Conservation (phyloP, 2,113 vertebrate genomes). For the Siniperca knerii region DNA sequence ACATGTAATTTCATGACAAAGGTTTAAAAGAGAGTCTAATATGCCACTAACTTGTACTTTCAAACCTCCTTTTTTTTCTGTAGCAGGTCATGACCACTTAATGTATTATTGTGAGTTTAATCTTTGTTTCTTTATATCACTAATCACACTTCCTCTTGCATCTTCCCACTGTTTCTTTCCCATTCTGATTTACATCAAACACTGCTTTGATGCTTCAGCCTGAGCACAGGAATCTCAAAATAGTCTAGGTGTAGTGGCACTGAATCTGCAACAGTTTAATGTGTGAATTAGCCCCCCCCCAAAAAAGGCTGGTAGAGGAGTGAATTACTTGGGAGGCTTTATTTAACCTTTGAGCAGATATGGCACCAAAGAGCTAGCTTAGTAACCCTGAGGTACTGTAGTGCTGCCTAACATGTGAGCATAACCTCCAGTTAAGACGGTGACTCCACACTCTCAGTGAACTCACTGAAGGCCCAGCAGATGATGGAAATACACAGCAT, state of each 20-base stretch:
- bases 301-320: slow-evolving; percentile 13
- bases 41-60: background rate
- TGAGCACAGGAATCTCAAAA: slow-evolving; percentile 38
- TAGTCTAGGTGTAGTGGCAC: slow-evolving; percentile 30
- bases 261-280: slow-evolving; percentile 47
- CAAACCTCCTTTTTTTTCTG: background rate
- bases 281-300: slow-evolving; percentile 46
- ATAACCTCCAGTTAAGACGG: slow-evolving; percentile 59
- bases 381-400: slow-evolving; percentile 50
- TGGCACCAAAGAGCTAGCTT: slow-evolving; percentile 37
- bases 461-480: slow-evolving; percentile 48
- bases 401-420: slow-evolving; percentile 34
- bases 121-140: slow-evolving; percentile 17
- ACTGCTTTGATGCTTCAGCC: slow-evolving; percentile 32
- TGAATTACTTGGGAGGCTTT: slow-evolving; percentile 51
- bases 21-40: background rate
- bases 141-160: slow-evolving; percentile 19
- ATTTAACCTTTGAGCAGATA: slow-evolving; percentile 61
- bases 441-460: slow-evolving; percentile 51
- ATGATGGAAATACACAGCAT: slow-evolving; percentile 28
- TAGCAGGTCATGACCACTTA: slow-evolving; percentile 31
- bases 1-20: background rate
- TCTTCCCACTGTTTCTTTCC: slow-evolving; percentile 22
- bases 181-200: slow-evolving; percentile 52
- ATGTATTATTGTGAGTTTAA: background rate